A percentile compares a stretch with the other conserved stretches of the same genome.
Evolutionary conservation across 2,113 vertebrate genomes (phyloP).

Genomic region (Numida meleagris): DNA sequence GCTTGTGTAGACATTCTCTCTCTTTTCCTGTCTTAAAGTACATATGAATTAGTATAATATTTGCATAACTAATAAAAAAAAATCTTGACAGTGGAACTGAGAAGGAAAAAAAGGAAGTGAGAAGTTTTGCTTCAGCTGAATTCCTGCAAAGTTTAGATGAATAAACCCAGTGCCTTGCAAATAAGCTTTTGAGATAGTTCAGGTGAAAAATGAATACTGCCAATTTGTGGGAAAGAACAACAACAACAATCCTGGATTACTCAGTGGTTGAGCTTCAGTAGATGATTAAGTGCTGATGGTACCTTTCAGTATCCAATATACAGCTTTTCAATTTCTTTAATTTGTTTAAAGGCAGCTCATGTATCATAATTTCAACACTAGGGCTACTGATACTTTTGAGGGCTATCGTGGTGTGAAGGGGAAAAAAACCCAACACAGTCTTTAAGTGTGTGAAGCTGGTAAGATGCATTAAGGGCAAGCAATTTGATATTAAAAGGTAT

Average conservation of each 20-base stretch:
- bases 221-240: not conserved
- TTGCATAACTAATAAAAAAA: not conserved
- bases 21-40: not conserved
- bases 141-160: not conserved
- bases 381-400: not conserved
- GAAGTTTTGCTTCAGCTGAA: not conserved
- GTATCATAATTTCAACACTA: not conserved
- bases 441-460: not conserved
- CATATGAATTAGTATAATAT: not conserved
- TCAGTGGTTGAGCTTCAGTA: not conserved
- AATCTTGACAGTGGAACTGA: not conserved
- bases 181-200: not conserved
- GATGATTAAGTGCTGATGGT: not conserved
- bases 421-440: not conserved
- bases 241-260: not conserved
- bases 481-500: not conserved
- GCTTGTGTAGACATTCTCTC: not conserved
- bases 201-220: not conserved
- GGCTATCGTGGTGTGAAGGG: not conserved
- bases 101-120: not conserved
- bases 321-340: not conserved
- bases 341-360: not conserved
- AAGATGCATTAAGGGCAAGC: not conserved
- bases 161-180: not conserved
- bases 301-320: not conserved